Conservation (phyloP, 2,888 invertebrate genomes). For the Dryobotodes eremita region DNA sequence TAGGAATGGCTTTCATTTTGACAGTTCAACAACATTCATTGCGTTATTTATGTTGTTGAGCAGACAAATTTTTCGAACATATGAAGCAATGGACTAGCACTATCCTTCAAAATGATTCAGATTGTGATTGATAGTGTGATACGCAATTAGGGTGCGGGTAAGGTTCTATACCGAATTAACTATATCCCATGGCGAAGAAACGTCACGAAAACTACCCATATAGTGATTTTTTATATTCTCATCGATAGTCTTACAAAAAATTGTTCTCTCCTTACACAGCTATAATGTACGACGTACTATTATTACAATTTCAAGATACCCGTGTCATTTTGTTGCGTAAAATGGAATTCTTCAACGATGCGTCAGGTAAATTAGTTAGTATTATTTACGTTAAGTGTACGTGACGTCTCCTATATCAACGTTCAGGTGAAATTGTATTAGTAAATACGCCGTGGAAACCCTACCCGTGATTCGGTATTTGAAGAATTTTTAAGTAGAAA, state of each 20-base stretch:
- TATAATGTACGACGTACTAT: conserved; percentile 26
- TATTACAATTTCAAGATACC: conserved; percentile 49
- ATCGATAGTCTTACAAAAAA: neutral
- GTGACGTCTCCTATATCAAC: conserved; percentile 55
- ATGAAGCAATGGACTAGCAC: too few relatives aligned
- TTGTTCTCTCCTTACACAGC: conserved; percentile 9
- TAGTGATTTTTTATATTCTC: neutral
- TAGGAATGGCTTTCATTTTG: too few relatives aligned
- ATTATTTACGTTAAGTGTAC: conserved; percentile 45
- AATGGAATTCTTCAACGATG: conserved; percentile 54
- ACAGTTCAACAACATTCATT: too few relatives aligned
- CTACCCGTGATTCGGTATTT: conserved; percentile 23
- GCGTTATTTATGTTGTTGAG: too few relatives aligned
- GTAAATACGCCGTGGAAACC: conserved; percentile 56
- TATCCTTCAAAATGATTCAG: too few relatives aligned
- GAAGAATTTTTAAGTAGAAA: conserved; percentile 28
- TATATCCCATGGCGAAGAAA: neutral
- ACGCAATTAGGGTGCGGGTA: neutral
- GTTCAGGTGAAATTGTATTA: conserved; percentile 48
- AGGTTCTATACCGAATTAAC: neutral
- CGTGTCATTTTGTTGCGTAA: conserved; percentile 51
- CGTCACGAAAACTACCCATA: too few relatives aligned
- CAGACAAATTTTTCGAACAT: too few relatives aligned
- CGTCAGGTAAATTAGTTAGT: conserved; percentile 48
- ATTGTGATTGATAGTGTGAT: too few relatives aligned